Conservation (phyloP, 2,113 vertebrate species). For the Eulacestoma nigropectus region DNA sequence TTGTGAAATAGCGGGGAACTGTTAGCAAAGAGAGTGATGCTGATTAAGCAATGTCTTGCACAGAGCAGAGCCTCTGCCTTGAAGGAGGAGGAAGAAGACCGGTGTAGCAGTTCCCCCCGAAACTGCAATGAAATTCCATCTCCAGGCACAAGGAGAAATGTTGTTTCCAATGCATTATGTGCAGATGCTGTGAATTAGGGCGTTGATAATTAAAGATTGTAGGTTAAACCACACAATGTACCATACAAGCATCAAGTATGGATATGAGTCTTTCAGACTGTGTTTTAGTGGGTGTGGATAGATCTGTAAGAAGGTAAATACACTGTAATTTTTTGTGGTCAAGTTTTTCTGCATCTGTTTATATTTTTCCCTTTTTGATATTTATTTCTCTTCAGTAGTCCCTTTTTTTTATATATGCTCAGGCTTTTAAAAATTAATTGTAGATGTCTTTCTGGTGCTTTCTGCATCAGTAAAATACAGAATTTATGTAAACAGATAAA, state of each 20-base stretch:
- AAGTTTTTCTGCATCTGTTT: neutral
- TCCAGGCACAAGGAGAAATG: neutral
- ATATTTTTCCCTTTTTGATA: neutral
- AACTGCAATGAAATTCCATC: neutral
- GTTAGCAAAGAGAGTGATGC: neutral
- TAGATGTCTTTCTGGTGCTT: neutral
- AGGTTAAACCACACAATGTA: neutral
- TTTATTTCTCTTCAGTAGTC: neutral
- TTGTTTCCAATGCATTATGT: neutral
- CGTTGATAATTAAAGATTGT: neutral
- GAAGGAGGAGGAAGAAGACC: neutral
- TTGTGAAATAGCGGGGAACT: neutral
- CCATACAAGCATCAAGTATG: neutral
- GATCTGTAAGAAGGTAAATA: neutral
- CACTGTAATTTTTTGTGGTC: neutral
- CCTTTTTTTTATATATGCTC: neutral
- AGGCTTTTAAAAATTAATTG: neutral
- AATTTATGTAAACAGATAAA: neutral
- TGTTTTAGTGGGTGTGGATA: neutral
- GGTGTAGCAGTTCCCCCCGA: rapidly evolving
- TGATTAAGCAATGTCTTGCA: neutral
- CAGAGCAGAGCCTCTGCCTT: neutral
- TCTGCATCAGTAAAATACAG: neutral
- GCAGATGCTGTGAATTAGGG: neutral
- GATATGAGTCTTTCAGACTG: neutral